phyloP scores from a whole-genome alignment of 2,888 invertebrate genomes.

The Tryphoninae sp. region DNA sequence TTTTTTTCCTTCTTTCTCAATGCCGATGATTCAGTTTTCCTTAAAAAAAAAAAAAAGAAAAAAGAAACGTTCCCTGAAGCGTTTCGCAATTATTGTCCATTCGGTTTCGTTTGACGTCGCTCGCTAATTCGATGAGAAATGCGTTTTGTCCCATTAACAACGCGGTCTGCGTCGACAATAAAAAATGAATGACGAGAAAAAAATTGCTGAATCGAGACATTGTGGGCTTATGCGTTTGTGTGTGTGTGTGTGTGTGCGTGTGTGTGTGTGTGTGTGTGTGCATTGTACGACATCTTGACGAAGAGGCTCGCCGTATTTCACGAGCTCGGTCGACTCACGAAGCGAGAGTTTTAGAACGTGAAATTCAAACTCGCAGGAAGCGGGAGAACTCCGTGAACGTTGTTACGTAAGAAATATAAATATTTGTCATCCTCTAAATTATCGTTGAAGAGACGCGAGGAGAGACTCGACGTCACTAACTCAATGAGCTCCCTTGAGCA shows the following conservation, averaged over 20 bases:
- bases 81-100: neutral
- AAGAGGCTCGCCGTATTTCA: conserved; percentile 14
- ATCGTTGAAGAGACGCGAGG: neutral
- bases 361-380: neutral
- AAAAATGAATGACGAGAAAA: neutral
- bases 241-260: no score
- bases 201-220: conserved; percentile 35
- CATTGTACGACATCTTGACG: conserved; percentile 32
- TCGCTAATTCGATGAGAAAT: conserved; percentile 34
- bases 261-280: neutral
- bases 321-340: conserved; percentile 17
- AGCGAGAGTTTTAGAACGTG: neutral
- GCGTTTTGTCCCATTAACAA: conserved; percentile 24
- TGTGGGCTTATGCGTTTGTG: neutral
- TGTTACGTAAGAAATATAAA: conserved; percentile 31
- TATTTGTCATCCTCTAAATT: conserved; percentile 45
- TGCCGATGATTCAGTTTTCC: neutral
- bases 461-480: neutral
- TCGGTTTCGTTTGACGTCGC: conserved; percentile 10
- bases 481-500: conserved; percentile 1
- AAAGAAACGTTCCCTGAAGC: neutral
- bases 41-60: neutral
- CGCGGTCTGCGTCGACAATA: conserved; percentile 6
- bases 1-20: neutral
- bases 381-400: conserved; percentile 4